Base-by-base conservation (phyloP, 2,113 vertebrate genomes). In the Taurulus bubalis region DNA sequence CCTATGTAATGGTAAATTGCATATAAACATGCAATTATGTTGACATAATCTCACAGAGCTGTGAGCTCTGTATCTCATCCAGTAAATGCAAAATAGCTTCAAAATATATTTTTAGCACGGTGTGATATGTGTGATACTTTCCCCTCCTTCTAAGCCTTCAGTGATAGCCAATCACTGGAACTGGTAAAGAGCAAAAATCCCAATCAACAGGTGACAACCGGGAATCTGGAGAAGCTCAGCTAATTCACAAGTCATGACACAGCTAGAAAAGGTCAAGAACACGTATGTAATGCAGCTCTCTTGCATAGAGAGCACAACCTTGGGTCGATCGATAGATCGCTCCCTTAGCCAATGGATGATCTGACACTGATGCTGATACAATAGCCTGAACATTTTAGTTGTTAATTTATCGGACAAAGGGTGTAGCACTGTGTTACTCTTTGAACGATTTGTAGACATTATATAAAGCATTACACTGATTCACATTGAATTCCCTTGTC, bases 191-290 rank as follows among this genome's bases (percentile, higher is more conserved):
- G n/a, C 36, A 34, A 66, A 56, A 42, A 71, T 56, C 40, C 14
- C 9, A 66, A 60, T 60, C 65, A 74, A 82, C 68, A 83, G 42
- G 82, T 70, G 20, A 49, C 65, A 26, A 9, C 0, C 9, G 24
- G 26, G 47, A 51, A 30, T 69, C 73, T 59, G 20, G 24, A 11
- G 36, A 64, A n/a, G 40, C 38, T 63, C 28, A 30, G 51, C 60
- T 73, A 77, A 67, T 71, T 83, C 60, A 68, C n/a, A 49, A 84
- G 66, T 78, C 86, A 68, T 34, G 40, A 79, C 78, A 77, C 71
- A 77, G 63, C 51, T 49, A n/a, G 63, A 67, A 86, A 91, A 90
- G 87, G 79, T 92, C 85, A 88, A 70, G 47, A 77, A 40, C 71
- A 70, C 77, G 80, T 82, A 75, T 83, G 84, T 30, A 77, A 76